These are phyloP conservation scores for Monopterus albus DNA, from an alignment of 2,113 vertebrate genomes.

Conservation along the genomic window DNA sequence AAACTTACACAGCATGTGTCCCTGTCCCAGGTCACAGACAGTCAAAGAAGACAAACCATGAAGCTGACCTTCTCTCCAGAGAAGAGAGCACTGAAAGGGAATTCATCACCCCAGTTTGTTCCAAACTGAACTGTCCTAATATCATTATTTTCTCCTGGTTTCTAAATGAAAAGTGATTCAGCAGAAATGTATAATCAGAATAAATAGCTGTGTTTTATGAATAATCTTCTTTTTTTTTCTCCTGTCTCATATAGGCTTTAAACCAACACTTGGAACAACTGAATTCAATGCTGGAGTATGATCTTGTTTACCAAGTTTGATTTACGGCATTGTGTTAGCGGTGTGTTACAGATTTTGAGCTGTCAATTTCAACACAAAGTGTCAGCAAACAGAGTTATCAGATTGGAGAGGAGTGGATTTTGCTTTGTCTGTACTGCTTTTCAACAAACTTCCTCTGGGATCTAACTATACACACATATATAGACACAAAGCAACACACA, in stretches of 20 bases:
- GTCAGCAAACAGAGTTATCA: conserved; percentile 31
- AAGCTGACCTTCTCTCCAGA: conserved; percentile 20
- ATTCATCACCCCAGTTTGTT: conserved; percentile 29
- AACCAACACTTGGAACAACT: conserved; percentile 47
- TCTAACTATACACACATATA: not conserved
- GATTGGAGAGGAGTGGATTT: not conserved
- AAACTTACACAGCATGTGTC: conserved; percentile 3
- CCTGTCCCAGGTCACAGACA: conserved; percentile 25
- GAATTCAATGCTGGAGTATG: conserved; percentile 24
- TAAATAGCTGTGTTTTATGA: conserved; percentile 37
- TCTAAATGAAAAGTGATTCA: conserved; percentile 14
- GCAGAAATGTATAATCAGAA: conserved; percentile 18
- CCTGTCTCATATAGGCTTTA: conserved; percentile 9
- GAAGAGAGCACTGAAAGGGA: conserved; percentile 38
- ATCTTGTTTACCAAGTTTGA: conserved; percentile 39
- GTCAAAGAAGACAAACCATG: conserved; percentile 37
- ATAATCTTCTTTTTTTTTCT: not conserved
- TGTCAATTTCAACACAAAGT: conserved; percentile 19
- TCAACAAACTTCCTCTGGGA: conserved; percentile 23
- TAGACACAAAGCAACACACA: not conserved
- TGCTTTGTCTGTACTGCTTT: not conserved
- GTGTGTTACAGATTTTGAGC: conserved; percentile 31
- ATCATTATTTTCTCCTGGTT: conserved; percentile 3
- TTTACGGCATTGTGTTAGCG: conserved; percentile 33
- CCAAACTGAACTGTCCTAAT: conserved; percentile 36